Conservation (phyloP, 2,797 vertebrate genomes). For the Halcyon smyrnensis region DNA sequence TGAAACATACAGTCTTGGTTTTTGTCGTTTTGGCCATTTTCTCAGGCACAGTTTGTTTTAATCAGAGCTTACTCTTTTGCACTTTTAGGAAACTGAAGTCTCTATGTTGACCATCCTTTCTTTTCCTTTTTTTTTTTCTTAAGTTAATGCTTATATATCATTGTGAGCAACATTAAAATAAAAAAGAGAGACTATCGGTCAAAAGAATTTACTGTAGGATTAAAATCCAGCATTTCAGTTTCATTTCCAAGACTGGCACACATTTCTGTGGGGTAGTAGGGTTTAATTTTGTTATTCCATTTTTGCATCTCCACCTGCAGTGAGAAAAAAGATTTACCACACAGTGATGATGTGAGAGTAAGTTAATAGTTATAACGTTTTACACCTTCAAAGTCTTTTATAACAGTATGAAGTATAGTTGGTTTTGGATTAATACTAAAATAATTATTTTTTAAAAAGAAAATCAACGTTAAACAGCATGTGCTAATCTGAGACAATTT, state of each 20-base stretch:
- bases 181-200: not conserved
- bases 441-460: not conserved
- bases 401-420: not conserved
- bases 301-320: not conserved
- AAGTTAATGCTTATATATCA: not conserved
- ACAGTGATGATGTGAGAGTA: not conserved
- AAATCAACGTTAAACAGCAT: not conserved
- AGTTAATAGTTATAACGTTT: not conserved
- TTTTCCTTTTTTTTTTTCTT: not conserved
- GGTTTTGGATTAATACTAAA: not conserved
- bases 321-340: not conserved
- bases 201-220: not conserved
- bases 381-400: not conserved
- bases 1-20: not conserved
- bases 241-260: not conserved
- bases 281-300: not conserved
- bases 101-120: not conserved
- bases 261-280: not conserved
- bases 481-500: not conserved
- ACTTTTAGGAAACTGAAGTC: not conserved
- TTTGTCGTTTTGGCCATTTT: not conserved
- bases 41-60: not conserved
- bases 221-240: not conserved
- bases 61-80: not conserved
- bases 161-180: not conserved